Conservation (phyloP, 2,888 invertebrate species). For the Drosophila mercatorum region DNA sequence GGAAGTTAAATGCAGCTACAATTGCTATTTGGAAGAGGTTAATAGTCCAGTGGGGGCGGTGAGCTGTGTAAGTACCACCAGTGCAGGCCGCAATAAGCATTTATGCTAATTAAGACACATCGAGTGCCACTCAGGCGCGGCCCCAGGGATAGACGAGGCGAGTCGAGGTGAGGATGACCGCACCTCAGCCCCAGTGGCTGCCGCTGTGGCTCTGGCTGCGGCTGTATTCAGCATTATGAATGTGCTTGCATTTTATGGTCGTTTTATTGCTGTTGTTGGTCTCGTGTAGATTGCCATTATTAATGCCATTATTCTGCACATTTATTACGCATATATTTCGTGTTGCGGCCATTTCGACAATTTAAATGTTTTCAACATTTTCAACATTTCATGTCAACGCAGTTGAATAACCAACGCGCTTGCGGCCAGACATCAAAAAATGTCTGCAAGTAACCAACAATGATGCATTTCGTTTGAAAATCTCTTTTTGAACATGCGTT, state of each 20-base stretch:
- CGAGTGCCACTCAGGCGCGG: constrained; percentile 34
- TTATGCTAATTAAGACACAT: constrained; percentile 79
- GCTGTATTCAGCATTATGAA: constrained; percentile 42
- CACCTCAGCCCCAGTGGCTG: constrained; percentile 33
- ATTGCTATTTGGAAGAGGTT: background rate
- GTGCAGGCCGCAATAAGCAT: constrained; percentile 51
- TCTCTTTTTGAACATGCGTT: background rate
- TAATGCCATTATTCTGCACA: constrained; percentile 66
- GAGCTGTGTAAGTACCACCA: constrained; percentile 35
- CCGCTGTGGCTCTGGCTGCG: constrained; percentile 4
- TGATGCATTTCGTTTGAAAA: background rate
- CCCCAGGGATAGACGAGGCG: background rate
- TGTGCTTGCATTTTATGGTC: constrained; percentile 71
- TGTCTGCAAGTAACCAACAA: background rate
- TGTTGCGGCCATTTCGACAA: constrained; percentile 50
- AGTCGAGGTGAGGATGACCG: background rate
- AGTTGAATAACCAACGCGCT: constrained; percentile 22
- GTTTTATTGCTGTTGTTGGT: constrained; percentile 71
- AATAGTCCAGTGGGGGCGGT: background rate
- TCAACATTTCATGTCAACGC: constrained; percentile 32
- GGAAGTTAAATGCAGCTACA: constrained; percentile 2
- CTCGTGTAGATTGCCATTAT: constrained; percentile 61
- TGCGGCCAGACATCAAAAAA: constrained; percentile 17
- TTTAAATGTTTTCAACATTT: constrained; percentile 29
- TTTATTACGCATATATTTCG: constrained; percentile 58